These are phyloP conservation scores for Dinomys branickii DNA, from an alignment of 2,113 vertebrate genomes.

Conservation along the genomic window DNA sequence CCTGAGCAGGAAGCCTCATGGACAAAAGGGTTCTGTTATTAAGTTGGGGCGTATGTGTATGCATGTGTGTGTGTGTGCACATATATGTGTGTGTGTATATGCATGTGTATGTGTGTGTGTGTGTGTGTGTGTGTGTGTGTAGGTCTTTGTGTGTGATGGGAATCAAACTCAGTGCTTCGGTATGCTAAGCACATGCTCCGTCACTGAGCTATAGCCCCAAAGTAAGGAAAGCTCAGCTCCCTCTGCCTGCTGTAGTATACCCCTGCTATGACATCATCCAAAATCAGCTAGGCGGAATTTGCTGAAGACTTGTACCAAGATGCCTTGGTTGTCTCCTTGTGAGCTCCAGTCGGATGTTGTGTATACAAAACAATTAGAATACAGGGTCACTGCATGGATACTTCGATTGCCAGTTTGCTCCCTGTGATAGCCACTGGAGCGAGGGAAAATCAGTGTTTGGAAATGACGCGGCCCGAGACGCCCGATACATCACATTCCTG, in stretches of 20 bases:
- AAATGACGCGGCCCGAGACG: background rate
- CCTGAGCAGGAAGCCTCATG: background rate
- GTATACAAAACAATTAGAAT: background rate
- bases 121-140: background rate
- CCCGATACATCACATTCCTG: background rate
- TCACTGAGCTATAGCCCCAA: background rate
- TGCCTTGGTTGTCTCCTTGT: background rate
- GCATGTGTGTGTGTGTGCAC: background rate
- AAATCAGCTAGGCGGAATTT: background rate
- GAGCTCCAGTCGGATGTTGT: background rate
- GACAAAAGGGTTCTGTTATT: background rate
- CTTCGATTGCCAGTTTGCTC: background rate
- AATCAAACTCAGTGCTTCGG: background rate
- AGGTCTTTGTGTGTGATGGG: background rate
- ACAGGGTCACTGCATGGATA: background rate
- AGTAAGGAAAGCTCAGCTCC: background rate
- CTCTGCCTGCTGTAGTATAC: accelerated
- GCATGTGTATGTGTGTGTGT: background rate
- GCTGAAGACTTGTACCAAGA: background rate
- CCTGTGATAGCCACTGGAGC: background rate
- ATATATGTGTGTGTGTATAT: background rate
- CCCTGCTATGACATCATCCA: background rate
- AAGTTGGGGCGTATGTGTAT: background rate
- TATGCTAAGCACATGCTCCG: background rate
- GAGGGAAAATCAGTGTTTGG: background rate